Evolutionary conservation across 2,888 invertebrate species (phyloP).

Genomic region (Drosophila meridiana): DNA sequence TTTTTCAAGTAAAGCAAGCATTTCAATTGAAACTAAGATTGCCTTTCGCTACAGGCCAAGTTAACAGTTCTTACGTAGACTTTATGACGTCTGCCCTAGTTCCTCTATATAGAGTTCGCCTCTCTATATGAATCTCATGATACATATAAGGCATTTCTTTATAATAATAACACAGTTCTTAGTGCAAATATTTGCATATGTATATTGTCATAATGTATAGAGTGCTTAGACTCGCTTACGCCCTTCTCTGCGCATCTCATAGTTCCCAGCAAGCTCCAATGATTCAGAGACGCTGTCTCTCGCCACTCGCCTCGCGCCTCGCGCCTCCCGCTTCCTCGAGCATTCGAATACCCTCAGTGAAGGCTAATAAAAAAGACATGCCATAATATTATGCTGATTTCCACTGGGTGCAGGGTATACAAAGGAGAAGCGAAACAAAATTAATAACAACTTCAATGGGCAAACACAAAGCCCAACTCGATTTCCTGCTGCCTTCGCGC

Average conservation of each 20-base stretch:
- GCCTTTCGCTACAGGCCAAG: too few species aligned
- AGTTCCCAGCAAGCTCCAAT: background rate
- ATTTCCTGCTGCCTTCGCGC: background rate
- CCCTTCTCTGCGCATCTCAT: background rate
- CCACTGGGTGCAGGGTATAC: conserved; percentile 9
- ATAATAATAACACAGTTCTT: background rate
- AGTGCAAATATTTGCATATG: background rate
- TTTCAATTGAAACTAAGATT: too few species aligned
- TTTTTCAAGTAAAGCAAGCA: too few species aligned
- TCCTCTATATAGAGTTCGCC: too few species aligned
- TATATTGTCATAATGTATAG: background rate
- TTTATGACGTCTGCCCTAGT: background rate
- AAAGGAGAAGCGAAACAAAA: background rate
- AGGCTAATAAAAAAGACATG: conserved; percentile 4
- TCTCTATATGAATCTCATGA: background rate
- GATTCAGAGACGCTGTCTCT: background rate
- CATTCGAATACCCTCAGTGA: background rate
- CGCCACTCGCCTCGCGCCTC: too few species aligned
- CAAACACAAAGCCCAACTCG: conserved; percentile 6
- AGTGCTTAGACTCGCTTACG: background rate
- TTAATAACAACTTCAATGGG: conserved; percentile 9
- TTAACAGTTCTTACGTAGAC: background rate
- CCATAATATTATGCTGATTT: conserved; percentile 6
- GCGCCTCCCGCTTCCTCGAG: background rate
- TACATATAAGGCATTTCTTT: background rate